Percentiles rank a stretch among this genome's conserved stretches.
phyloP scores from a whole-genome alignment of 1,140 invertebrate genomes.

The Teleogryllus occipitalis region DNA sequence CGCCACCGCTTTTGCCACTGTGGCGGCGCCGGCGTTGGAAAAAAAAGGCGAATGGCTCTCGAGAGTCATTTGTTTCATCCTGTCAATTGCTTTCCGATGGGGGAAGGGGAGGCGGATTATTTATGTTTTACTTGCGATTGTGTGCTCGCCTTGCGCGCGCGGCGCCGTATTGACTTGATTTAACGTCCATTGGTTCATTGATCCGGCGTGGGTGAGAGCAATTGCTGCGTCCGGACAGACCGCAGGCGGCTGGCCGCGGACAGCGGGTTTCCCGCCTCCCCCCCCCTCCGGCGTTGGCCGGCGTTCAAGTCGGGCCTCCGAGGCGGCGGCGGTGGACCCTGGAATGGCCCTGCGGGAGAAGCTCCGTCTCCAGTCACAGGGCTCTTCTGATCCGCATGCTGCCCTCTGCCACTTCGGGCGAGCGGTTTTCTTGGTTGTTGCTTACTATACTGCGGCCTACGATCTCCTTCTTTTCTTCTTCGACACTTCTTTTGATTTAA shows the following conservation, averaged over 20 bases:
- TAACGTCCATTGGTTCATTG: conserved; percentile 1
- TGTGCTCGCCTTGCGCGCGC: neutral
- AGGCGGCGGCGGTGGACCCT: too few relatives aligned
- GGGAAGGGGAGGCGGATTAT: neutral
- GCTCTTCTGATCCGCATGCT: too few relatives aligned
- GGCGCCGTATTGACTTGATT: neutral
- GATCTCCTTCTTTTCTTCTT: too few relatives aligned
- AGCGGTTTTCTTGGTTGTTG: too few relatives aligned
- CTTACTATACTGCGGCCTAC: too few relatives aligned
- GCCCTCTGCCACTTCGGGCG: too few relatives aligned
- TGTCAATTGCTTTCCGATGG: conserved; percentile 1
- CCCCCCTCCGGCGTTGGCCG: neutral
- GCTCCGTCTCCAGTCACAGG: too few relatives aligned
- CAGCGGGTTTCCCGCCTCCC: neutral
- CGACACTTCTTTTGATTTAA: too few relatives aligned
- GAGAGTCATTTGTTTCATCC: neutral
- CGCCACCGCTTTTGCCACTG: neutral
- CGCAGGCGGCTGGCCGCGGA: neutral
- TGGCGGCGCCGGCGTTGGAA: neutral
- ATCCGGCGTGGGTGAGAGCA: neutral
- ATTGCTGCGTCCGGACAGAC: neutral
- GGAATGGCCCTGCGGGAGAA: too few relatives aligned
- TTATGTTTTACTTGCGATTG: neutral
- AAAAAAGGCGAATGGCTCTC: neutral
- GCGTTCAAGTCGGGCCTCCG: neutral